These are phyloP conservation scores for Tridacna gigas DNA, from an alignment of 2,888 invertebrate species.

Conservation along the genomic window DNA sequence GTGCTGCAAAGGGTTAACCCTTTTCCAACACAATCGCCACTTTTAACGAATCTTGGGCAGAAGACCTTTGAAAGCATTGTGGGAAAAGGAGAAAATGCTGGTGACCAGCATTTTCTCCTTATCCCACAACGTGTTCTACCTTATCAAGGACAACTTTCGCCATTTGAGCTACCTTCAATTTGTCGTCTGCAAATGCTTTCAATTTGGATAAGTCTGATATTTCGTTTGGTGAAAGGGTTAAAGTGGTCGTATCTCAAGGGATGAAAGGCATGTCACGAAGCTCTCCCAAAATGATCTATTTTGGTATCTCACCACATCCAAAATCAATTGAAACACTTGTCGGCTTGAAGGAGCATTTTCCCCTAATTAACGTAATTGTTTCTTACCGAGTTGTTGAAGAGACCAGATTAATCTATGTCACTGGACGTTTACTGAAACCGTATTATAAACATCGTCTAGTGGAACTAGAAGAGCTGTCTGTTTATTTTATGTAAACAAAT, in stretches of 20 bases:
- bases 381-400: neutral
- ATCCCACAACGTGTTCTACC: too few relatives aligned
- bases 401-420: conserved; percentile 36
- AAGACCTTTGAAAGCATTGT: too few relatives aligned
- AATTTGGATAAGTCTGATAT: neutral
- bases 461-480: too few relatives aligned
- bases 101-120: too few relatives aligned
- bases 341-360: conserved; percentile 35
- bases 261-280: conserved; percentile 22
- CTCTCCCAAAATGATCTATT: conserved; percentile 37
- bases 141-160: too few relatives aligned
- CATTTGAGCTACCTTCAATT: too few relatives aligned
- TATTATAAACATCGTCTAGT: too few relatives aligned
- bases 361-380: conserved; percentile 49
- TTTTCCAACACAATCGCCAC: too few relatives aligned
- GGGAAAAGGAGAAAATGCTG: too few relatives aligned
- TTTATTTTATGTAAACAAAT: too few relatives aligned
- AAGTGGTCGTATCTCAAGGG: neutral
- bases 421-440: neutral
- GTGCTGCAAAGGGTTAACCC: too few relatives aligned
- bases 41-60: too few relatives aligned
- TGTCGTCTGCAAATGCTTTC: neutral
- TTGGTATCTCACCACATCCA: conserved; percentile 49
- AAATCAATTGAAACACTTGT: conserved; percentile 44
- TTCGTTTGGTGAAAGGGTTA: neutral